Conservation (phyloP, 2,113 vertebrate genomes). For the Salminus brasiliensis region DNA sequence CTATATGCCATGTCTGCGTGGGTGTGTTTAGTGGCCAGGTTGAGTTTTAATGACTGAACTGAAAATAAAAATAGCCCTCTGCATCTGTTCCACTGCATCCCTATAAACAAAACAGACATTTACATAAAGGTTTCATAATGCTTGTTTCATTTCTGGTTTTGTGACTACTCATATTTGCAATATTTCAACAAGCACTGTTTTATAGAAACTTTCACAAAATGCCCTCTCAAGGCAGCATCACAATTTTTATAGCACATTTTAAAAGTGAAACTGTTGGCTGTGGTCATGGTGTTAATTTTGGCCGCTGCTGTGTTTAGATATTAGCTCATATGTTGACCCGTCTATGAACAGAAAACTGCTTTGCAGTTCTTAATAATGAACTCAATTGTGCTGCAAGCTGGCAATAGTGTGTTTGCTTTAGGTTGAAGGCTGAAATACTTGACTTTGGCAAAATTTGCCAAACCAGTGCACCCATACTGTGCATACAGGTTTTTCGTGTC, state of each 20-base stretch:
- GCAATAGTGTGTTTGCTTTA: not conserved
- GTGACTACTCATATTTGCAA: not conserved
- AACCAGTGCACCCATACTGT: not conserved
- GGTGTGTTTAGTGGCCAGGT: not conserved
- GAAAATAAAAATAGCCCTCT: slow-evolving; percentile 21
- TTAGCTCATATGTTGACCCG: not conserved
- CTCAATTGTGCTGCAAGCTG: not conserved
- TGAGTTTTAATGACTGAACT: not conserved
- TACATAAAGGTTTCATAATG: slow-evolving; percentile 9
- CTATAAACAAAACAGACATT: not conserved
- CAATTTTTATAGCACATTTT: not conserved
- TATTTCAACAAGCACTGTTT: not conserved
- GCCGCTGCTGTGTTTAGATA: not conserved
- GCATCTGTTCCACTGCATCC: not conserved
- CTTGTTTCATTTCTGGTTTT: not conserved
- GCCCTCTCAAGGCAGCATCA: not conserved
- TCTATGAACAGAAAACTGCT: not conserved
- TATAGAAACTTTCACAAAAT: not conserved
- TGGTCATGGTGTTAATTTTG: too few relatives aligned
- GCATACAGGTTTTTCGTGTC: not conserved
- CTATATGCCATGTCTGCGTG: not conserved
- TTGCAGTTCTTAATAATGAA: not conserved
- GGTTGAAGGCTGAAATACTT: not conserved
- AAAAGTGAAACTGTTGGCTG: not conserved
- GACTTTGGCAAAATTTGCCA: not conserved